Evolutionary conservation across 2,113 vertebrate genomes (phyloP), one percentile per base, ranked within the genome.

Genomic region (Cervus canadensis): DNA sequence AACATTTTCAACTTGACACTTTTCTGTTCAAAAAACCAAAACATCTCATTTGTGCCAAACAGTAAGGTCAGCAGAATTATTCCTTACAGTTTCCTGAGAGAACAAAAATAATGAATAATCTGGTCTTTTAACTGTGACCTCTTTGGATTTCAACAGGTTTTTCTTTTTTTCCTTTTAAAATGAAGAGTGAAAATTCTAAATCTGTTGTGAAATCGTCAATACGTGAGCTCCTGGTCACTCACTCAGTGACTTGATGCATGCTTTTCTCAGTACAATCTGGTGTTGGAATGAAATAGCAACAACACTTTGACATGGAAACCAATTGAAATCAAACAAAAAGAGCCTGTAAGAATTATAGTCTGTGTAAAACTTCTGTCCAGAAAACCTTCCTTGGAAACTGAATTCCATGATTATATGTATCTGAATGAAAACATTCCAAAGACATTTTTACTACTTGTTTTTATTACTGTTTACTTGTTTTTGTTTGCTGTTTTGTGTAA

Each of bases 1-100:
- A 97, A 95, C 33, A 83, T 94, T 95, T 97, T 95, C 89, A 79
- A 71, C 76, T 87, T 78, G 78, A 89, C 78, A 79, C 88, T 91
- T 57, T 71, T 88, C n/a, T 96, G 26, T 89, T 96, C 36, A 95
- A 76, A 92, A 84, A 48, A 89, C 36, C 15, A 52, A 64, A 94
- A 60, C 30, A 17, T 30, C 23, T 96, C 36, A 62, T n/a, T 28
- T 94, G 33, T 94, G 56, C 56, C 60, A 93, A 96, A 88, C 74
- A 86, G 57, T 15, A 45, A 40, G 25, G 0, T 71, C 36, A 67
- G 6, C 45, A 74, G 81, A 89, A 48, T 85, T 95, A 78, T 33
- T 62, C 26, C 43, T 90, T 50, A 60, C 21, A 11, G 40, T 86
- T 87, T 57, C 67, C 50, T 95, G 60, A 78, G 23, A 30, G 57